These are phyloP conservation scores for Agrilus cyanescens DNA, from an alignment of 2,888 invertebrate genomes.

Conservation along the genomic window DNA sequence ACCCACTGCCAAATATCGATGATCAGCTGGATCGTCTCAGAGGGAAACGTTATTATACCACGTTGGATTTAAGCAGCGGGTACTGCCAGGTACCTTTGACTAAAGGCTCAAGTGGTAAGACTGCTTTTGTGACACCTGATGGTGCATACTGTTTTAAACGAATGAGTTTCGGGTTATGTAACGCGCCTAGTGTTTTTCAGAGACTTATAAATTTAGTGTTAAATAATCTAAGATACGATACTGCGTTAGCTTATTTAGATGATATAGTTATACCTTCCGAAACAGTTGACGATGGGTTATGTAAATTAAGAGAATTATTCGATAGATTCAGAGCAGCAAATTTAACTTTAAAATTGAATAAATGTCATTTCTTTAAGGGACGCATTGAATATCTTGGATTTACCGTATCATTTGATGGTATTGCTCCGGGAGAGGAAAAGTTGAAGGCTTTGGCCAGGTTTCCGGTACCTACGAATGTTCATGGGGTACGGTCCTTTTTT, in stretches of 20 bases:
- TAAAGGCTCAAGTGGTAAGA: slow-evolving; percentile 15
- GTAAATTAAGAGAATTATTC: no score
- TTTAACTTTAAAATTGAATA: no score
- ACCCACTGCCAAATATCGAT: slow-evolving; percentile 20
- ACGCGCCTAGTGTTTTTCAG: slow-evolving; percentile 23
- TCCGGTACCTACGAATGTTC: no score
- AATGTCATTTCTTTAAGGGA: no score
- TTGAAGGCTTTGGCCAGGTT: no score
- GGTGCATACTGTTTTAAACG: slow-evolving; percentile 20
- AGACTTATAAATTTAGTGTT: slow-evolving; percentile 5
- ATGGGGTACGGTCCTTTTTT: no score
- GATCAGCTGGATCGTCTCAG: slow-evolving; percentile 17
- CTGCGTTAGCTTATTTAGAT: slow-evolving; percentile 10
- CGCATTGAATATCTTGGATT: no score
- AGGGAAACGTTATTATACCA: slow-evolving; percentile 14
- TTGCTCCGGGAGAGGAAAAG: no score
- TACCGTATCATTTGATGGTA: no score
- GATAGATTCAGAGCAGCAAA: no score
- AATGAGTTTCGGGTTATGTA: slow-evolving; percentile 23
- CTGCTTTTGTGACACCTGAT: slow-evolving; percentile 21
- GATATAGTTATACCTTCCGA: slow-evolving; percentile 11
- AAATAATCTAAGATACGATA: slow-evolving; percentile 10
- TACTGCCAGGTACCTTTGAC: slow-evolving; percentile 20
- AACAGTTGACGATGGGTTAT: slow-evolving; percentile 3
- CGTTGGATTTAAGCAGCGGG: slow-evolving; percentile 18